phyloP scores from a whole-genome alignment of 2,113 vertebrate species.

The Gallinago paraguaiae region DNA sequence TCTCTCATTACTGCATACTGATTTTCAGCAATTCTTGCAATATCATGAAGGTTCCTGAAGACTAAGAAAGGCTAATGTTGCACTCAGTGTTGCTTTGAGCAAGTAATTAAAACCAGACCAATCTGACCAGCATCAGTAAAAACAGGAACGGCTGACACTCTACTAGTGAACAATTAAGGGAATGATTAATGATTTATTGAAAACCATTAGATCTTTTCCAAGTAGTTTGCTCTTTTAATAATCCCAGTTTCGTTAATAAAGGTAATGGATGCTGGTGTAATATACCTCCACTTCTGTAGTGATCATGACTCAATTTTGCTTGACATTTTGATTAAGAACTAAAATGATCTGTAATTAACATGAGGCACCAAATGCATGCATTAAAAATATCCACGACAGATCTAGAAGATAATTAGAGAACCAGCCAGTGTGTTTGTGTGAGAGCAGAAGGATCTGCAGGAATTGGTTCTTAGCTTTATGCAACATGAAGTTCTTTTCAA shows the following conservation, averaged over 20 bases:
- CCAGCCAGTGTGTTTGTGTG: background rate
- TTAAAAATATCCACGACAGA: conserved; percentile 23
- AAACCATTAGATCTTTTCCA: background rate
- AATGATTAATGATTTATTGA: conserved; percentile 28
- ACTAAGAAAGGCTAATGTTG: background rate
- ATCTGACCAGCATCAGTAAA: background rate
- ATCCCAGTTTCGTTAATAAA: background rate
- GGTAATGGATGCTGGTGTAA: background rate
- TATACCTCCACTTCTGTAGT: background rate
- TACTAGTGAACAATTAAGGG: conserved; percentile 15
- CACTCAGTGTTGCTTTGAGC: background rate
- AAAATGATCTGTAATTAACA: background rate
- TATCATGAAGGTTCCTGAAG: background rate
- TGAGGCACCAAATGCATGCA: background rate
- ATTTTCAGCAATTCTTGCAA: background rate
- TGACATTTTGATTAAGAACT: conserved; percentile 38
- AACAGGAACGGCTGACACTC: background rate
- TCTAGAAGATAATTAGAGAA: conserved; percentile 10
- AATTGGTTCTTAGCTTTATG: background rate
- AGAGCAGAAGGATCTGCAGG: background rate
- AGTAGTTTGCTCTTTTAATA: conserved; percentile 3
- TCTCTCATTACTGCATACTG: background rate
- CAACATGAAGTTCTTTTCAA: background rate
- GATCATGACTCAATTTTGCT: background rate
- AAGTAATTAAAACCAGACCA: background rate